Base-by-base conservation (phyloP, 2,113 vertebrate genomes). In the Dunckerocampus dactyliophorus region DNA sequence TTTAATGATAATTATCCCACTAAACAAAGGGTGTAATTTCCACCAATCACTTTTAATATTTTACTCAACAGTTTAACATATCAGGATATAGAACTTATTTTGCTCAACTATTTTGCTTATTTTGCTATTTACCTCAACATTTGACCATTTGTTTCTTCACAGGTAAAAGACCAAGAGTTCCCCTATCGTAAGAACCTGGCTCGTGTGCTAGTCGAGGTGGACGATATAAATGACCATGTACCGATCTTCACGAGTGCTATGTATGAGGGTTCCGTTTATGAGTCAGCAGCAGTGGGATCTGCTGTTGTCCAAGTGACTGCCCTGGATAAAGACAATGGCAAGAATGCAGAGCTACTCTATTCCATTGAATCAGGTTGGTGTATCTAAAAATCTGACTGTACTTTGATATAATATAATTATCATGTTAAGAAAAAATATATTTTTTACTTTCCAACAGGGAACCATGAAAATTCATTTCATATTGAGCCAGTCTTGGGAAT, bases 151-250 rank as follows among this genome's bases (percentile, higher is more conserved):
- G 22, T 20, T 47, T 14, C 4, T 67, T 71, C 59, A 7, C 75
- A 99, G 97, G 97, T 98, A 59, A 95, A 96, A 80, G 97, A 99
- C 87, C 95, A 98, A 83, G 97, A 98, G 76, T 98, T 98, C 65
- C 95, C 96, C 1, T 97, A 97, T 21, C 92, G 95, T 74, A 93
- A 94, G 77, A 96, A 94, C 72, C 76, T 98, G 83, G 95, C 92
- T 52, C 93, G 96, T 34, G 94, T 97, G 31, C 82, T 94, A 24
- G 89, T 98, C 64, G 93, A 94, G 34, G 95, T 99, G 69, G 94
- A 97, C 71, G 97, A 98, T 67, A 90, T 95, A 52, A 99, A 99
- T 43, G 96, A 99, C 75, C 95, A 98, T 45, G 92, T 92, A 11
- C 97, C 96, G 0, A 92, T 94, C 60, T 99, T 99, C 56, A 97